A percentile compares a stretch with the other conserved stretches of the same genome.
These are phyloP conservation scores for Meteorus sp. DNA, from an alignment of 1,140 invertebrate species.

Conservation along the genomic window DNA sequence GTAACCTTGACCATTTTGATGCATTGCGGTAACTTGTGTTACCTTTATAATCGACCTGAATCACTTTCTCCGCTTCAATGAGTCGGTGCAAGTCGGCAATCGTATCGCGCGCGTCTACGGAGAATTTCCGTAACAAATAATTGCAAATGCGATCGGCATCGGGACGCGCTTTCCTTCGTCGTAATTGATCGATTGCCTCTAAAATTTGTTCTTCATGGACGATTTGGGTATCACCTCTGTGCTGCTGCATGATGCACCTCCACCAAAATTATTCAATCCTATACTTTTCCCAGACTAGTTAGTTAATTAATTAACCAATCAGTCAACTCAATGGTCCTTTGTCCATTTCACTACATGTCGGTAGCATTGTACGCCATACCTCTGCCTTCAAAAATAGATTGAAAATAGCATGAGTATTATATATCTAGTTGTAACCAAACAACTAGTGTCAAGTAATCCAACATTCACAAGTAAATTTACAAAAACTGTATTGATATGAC, in stretches of 20 bases:
- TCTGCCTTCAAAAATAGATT: too few species aligned
- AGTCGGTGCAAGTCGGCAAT: slow-evolving; percentile 74
- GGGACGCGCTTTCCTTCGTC: slow-evolving; percentile 78
- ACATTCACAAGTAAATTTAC: too few species aligned
- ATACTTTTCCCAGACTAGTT: background rate
- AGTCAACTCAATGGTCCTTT: too few species aligned
- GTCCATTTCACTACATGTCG: too few species aligned
- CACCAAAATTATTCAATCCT: background rate
- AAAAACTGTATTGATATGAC: too few species aligned
- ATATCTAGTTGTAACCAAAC: too few species aligned
- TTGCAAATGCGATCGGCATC: slow-evolving; percentile 81
- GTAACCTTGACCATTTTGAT: slow-evolving; percentile 67
- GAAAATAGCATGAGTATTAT: too few species aligned
- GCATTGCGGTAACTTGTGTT: slow-evolving; percentile 82
- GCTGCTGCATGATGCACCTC: slow-evolving; percentile 36
- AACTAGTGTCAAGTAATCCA: too few species aligned
- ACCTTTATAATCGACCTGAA: slow-evolving; percentile 86
- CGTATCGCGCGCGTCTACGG: slow-evolving; percentile 71
- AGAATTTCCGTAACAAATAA: slow-evolving; percentile 73
- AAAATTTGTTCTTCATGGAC: slow-evolving; percentile 75
- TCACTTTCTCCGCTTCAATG: slow-evolving; percentile 74
- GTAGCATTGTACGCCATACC: too few species aligned
- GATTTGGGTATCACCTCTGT: slow-evolving; percentile 55
- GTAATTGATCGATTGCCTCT: slow-evolving; percentile 81
- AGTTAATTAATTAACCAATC: background rate